Evolutionary conservation across 2,797 vertebrate genomes (phyloP).

Genomic region (Cirrhinus mrigala): DNA sequence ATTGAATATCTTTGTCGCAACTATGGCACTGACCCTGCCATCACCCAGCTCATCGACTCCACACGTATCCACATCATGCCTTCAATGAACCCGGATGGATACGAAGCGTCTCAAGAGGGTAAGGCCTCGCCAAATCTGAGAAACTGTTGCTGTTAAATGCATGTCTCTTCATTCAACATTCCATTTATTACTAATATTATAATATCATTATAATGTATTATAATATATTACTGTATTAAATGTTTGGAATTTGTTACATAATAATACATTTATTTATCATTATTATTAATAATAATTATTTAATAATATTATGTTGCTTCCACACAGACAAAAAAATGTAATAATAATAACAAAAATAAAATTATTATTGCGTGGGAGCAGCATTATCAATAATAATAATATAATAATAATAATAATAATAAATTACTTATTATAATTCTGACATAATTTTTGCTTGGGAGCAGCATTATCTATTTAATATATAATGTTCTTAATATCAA

Average conservation of each 20-base stretch:
- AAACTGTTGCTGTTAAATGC: neutral
- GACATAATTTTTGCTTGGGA: too few relatives aligned
- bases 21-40: conserved; percentile 90
- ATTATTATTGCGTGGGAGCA: too few relatives aligned
- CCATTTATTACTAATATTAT: neutral
- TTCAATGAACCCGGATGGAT: conserved; percentile 98
- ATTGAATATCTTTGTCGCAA: conserved; percentile 96
- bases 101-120: conserved; percentile 91
- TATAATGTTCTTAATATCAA: too few relatives aligned
- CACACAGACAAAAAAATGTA: neutral
- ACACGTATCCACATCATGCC: conserved; percentile 99
- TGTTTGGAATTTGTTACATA: neutral
- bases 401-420: neutral
- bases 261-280: neutral
- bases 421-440: neutral
- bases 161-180: neutral
- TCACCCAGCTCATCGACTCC: conserved; percentile 86
- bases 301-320: neutral
- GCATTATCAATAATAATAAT: too few relatives aligned
- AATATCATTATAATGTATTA: neutral
- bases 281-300: neutral
- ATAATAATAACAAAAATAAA: neutral
- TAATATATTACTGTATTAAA: neutral
- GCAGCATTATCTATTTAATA: too few relatives aligned
- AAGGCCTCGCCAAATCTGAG: conserved; percentile 50